These are phyloP conservation scores for Zhengitettix transpicula DNA, from an alignment of 2,888 invertebrate genomes.

Conservation along the genomic window DNA sequence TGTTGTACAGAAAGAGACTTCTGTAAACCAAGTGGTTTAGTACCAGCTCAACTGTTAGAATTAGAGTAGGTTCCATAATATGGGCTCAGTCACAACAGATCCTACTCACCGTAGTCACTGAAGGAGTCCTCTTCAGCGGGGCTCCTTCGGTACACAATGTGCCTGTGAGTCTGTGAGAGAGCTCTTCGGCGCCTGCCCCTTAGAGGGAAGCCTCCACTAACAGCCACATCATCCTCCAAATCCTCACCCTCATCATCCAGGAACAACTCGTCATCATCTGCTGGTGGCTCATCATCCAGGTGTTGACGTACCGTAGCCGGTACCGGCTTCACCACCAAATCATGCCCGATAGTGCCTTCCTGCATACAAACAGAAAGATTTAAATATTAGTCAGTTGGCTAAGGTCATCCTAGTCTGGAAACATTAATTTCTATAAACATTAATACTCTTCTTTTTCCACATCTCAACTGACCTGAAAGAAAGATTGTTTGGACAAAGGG, in stretches of 20 bases:
- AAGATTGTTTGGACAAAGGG: no score
- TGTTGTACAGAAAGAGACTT: no score
- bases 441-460: no score
- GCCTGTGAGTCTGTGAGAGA: conserved; percentile 32
- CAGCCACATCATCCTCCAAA: conserved; percentile 16
- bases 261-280: conserved; percentile 54
- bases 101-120: conserved; percentile 60
- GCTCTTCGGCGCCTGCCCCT: neutral
- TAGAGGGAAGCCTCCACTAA: conserved; percentile 14
- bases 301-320: conserved; percentile 46
- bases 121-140: conserved; percentile 38
- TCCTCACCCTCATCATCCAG: conserved; percentile 38
- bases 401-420: no score
- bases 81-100: no score
- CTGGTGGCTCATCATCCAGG: conserved; percentile 16
- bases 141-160: conserved; percentile 58
- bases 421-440: no score
- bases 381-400: neutral
- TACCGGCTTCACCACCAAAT: conserved; percentile 72
- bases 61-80: no score
- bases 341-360: conserved; percentile 86
- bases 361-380: conserved; percentile 24
- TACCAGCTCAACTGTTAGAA: no score
- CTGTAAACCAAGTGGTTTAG: no score
- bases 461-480: no score